Evolutionary conservation across 2,888 invertebrate species (phyloP).

Genomic region (Andrena camellia): DNA sequence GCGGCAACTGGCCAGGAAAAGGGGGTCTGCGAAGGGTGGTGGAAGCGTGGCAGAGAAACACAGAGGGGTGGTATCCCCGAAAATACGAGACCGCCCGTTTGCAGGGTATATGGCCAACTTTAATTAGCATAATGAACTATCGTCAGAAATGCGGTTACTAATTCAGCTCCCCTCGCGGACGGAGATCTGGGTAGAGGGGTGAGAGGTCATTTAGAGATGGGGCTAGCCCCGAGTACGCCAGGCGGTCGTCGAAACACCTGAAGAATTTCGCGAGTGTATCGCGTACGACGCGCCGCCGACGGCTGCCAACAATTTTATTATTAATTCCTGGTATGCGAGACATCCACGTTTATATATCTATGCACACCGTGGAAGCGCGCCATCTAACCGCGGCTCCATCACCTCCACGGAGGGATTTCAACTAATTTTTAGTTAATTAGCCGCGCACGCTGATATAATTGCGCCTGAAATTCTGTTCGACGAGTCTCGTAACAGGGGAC

Average conservation of each 20-base stretch:
- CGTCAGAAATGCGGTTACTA: constrained; percentile 68
- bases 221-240: constrained; percentile 18
- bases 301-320: constrained; percentile 59
- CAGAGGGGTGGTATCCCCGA: constrained; percentile 27
- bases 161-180: constrained; percentile 52
- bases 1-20: constrained; percentile 59
- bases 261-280: constrained; percentile 18
- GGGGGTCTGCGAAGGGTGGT: constrained; percentile 16
- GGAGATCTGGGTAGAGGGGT: too few relatives aligned
- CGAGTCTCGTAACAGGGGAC: constrained; percentile 31
- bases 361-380: background rate
- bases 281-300: background rate
- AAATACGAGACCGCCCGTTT: constrained; percentile 53
- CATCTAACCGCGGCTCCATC: constrained; percentile 7
- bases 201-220: constrained; percentile 54
- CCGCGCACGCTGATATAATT: constrained; percentile 43
- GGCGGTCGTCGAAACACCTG: constrained; percentile 31
- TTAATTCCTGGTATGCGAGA: constrained; percentile 44
- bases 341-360: background rate
- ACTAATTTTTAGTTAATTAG: constrained; percentile 67
- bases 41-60: constrained; percentile 29
- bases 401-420: constrained; percentile 9
- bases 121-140: constrained; percentile 77
- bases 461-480: constrained; percentile 50
- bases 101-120: constrained; percentile 71